phyloP scores from a whole-genome alignment of 2,113 vertebrate genomes.

The Sander lucioperca region DNA sequence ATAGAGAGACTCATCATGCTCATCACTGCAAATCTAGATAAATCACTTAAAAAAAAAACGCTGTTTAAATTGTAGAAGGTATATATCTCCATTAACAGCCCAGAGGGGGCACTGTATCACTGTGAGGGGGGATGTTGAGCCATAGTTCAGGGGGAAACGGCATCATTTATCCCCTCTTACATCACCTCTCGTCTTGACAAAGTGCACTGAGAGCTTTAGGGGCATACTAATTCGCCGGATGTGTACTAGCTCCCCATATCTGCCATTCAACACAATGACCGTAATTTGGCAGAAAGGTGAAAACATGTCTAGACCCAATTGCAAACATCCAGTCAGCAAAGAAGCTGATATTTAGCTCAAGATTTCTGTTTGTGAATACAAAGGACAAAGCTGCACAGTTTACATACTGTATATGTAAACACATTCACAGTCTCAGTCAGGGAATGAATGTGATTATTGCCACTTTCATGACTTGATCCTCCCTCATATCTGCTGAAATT shows the following conservation, averaged over 20 bases:
- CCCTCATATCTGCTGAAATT: not conserved
- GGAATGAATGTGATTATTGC: not conserved
- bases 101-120: slow-evolving; percentile 81
- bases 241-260: slow-evolving; percentile 66
- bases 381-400: not conserved
- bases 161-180: slow-evolving; percentile 77
- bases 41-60: slow-evolving; percentile 7
- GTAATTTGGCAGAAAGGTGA: slow-evolving; percentile 67
- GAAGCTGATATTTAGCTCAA: slow-evolving; percentile 21
- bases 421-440: too few relatives aligned
- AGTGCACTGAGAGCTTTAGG: slow-evolving; percentile 63
- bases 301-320: slow-evolving; percentile 38
- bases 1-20: slow-evolving; percentile 1
- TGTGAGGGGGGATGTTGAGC: slow-evolving; percentile 48
- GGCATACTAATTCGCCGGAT: slow-evolving; percentile 74
- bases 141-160: slow-evolving; percentile 66
- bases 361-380: not conserved
- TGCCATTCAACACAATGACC: slow-evolving; percentile 72
- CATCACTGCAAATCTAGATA: slow-evolving; percentile 27
- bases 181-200: slow-evolving; percentile 75
- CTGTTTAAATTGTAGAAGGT: slow-evolving; percentile 19
- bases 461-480: not conserved
- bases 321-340: slow-evolving; percentile 36
- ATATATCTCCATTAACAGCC: slow-evolving; percentile 58
- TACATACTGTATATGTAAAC: not conserved